Conservation (phyloP, 2,113 vertebrate species). For the Pedionomus torquatus region DNA sequence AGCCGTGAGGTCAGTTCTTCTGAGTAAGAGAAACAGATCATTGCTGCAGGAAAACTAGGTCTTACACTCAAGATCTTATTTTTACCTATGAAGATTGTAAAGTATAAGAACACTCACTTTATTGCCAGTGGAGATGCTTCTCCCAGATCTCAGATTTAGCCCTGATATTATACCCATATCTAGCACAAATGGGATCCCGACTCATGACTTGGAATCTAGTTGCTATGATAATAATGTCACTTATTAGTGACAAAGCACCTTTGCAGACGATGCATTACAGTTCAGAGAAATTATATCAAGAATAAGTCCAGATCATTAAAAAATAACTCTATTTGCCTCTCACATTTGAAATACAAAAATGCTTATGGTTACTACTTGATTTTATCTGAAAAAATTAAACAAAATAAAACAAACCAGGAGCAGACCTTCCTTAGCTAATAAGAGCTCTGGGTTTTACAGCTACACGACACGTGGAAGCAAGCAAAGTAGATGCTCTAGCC, state of each 20-base stretch:
- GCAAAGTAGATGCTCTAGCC: fast-evolving
- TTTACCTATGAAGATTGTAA: background rate
- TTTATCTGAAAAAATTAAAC: background rate
- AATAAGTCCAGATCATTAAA: background rate
- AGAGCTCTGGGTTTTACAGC: background rate
- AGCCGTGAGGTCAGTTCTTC: background rate
- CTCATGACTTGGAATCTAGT: background rate
- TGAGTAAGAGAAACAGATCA: background rate
- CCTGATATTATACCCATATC: background rate
- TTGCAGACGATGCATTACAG: background rate
- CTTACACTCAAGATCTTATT: background rate
- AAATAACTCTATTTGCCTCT: background rate
- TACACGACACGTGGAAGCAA: background rate
- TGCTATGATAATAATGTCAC: background rate
- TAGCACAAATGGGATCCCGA: background rate
- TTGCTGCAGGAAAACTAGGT: background rate
- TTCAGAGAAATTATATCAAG: background rate
- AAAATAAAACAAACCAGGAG: background rate
- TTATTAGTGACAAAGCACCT: background rate
- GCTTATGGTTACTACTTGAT: background rate
- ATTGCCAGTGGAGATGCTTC: background rate
- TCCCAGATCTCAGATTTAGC: background rate
- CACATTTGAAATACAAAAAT: background rate
- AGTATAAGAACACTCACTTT: background rate
- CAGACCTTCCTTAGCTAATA: background rate